Evolutionary conservation across 2,888 invertebrate species (phyloP).

Genomic region (Drosophila eohydei): DNA sequence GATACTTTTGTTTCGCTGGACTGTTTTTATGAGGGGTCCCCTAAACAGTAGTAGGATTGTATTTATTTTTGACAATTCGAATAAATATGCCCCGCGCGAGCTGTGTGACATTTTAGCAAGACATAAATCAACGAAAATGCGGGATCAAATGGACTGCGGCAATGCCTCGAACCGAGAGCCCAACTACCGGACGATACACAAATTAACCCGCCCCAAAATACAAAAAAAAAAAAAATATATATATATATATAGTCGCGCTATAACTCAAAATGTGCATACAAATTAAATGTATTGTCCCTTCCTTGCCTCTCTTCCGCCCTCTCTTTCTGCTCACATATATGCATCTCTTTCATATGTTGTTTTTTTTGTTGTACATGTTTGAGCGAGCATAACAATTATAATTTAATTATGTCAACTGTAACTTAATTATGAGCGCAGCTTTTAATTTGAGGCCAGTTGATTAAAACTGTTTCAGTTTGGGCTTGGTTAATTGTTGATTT

Average conservation of each 20-base stretch:
- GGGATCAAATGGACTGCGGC: constrained; percentile 73
- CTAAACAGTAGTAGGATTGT: constrained; percentile 26
- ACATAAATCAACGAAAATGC: constrained; percentile 80
- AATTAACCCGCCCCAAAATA: constrained; percentile 69
- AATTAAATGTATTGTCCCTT: constrained; percentile 6
- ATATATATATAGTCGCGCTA: constrained; percentile 24
- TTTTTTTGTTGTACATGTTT: constrained; percentile 11
- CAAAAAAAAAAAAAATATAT: constrained; percentile 8
- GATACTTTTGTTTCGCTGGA: constrained; percentile 29
- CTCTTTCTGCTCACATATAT: not conserved
- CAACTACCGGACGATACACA: constrained; percentile 61
- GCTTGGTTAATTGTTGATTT: constrained; percentile 73
- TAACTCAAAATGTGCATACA: constrained; percentile 30
- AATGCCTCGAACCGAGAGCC: constrained; percentile 18
- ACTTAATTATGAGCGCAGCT: constrained; percentile 78
- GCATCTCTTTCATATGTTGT: not conserved
- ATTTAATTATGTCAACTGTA: constrained; percentile 82
- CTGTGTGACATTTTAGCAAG: constrained; percentile 72
- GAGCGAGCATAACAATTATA: constrained; percentile 70
- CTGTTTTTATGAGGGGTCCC: constrained; percentile 21
- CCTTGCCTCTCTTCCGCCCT: not conserved
- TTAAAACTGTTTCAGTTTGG: constrained; percentile 55
- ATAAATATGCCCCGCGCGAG: constrained; percentile 37
- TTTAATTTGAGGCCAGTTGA: constrained; percentile 63
- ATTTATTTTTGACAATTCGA: constrained; percentile 44